Conservation (phyloP, 23 tunicate species). For the Oikopleura albicans region DNA sequence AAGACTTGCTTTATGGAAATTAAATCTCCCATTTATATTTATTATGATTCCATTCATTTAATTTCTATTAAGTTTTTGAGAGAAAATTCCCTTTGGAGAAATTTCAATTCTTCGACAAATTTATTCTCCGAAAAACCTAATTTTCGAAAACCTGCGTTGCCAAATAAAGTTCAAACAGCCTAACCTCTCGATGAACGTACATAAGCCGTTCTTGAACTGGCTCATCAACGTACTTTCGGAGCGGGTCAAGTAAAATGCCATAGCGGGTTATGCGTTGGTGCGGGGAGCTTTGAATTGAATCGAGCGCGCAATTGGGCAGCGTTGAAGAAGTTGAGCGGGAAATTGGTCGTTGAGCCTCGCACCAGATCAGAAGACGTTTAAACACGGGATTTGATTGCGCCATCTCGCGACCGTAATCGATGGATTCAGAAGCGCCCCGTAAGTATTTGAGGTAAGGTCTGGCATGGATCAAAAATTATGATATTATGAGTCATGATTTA, state of each 20-base stretch:
- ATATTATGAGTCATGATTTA: too few species aligned
- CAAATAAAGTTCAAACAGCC: too few species aligned
- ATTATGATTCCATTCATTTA: too few species aligned
- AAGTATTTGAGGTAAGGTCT: background rate
- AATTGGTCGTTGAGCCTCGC: background rate
- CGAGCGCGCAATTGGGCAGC: background rate
- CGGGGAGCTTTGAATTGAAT: background rate
- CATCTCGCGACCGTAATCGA: background rate
- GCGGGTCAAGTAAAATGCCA: background rate
- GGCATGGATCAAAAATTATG: too few species aligned
- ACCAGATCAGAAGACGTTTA: background rate
- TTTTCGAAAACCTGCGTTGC: too few species aligned
- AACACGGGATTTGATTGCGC: background rate
- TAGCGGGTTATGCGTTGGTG: slow-evolving; percentile 2
- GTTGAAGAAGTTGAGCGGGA: background rate
- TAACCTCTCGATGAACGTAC: too few species aligned
- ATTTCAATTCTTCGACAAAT: background rate
- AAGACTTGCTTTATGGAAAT: too few species aligned
- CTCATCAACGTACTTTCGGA: too few species aligned
- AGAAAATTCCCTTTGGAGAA: too few species aligned
- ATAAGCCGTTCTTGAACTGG: too few species aligned
- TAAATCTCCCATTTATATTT: too few species aligned
- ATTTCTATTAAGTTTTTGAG: too few species aligned
- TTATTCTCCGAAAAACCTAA: background rate
- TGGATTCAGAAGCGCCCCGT: background rate